Evolutionary conservation across 2,113 vertebrate species (phyloP).

Genomic region (Myotis davidii): DNA sequence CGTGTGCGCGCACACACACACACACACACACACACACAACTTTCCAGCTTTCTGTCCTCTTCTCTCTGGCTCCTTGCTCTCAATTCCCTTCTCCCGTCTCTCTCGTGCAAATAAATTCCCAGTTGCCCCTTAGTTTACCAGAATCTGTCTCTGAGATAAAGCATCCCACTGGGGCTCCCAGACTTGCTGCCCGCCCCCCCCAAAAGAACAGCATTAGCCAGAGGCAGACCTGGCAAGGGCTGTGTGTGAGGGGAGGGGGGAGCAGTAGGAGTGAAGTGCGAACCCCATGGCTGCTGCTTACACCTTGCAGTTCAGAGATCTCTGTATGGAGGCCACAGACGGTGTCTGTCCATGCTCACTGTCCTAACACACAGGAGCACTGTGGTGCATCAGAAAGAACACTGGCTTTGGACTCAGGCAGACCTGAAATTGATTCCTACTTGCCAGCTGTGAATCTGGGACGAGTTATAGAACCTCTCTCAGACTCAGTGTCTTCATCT

Average conservation of each 20-base stretch:
- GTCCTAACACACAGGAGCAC: not conserved
- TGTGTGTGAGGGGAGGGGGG: not conserved
- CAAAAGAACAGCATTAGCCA: not conserved
- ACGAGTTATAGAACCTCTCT: not conserved
- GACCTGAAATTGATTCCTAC: constrained; percentile 12
- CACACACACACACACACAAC: not conserved
- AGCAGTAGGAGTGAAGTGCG: no score
- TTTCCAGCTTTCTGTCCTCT: not conserved
- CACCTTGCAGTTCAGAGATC: not conserved
- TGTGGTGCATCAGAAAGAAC: not conserved
- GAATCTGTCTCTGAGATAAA: not conserved
- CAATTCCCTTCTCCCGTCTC: not conserved
- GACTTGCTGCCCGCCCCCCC: not conserved
- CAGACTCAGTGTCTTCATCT: not conserved
- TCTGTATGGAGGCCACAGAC: not conserved
- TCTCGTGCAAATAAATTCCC: constrained; percentile 1
- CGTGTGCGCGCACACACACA: not conserved
- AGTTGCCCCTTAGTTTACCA: not conserved
- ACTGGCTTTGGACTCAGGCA: not conserved
- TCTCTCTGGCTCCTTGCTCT: constrained; percentile 22
- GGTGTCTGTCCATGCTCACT: not conserved
- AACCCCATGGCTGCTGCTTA: not conserved
- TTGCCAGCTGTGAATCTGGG: not conserved
- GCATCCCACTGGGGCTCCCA: not conserved
- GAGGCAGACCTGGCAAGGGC: not conserved